Conservation (phyloP, 1,140 invertebrate species). For the Dendroctonus valens region DNA sequence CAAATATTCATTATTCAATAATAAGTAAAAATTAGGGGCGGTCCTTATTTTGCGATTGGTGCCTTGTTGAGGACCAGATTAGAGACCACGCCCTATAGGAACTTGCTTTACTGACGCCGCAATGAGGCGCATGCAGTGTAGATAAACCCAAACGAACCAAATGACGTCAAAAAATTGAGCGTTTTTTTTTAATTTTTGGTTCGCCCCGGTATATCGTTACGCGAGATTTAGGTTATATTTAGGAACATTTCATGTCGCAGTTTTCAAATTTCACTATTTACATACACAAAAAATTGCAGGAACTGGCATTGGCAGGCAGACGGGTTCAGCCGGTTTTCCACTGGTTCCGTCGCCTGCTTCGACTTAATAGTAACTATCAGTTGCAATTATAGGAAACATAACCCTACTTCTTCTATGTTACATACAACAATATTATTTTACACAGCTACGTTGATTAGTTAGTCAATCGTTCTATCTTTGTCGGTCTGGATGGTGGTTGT, state of each 20-base stretch:
- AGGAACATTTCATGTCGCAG: slow-evolving; percentile 48
- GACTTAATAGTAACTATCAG: slow-evolving; percentile 51
- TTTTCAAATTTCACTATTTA: slow-evolving; percentile 32
- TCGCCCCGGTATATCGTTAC: slow-evolving; percentile 4
- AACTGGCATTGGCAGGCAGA: slow-evolving; percentile 36
- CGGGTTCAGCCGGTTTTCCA: not conserved
- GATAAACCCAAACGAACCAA: not conserved
- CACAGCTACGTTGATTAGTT: slow-evolving; percentile 35
- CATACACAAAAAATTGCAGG: slow-evolving; percentile 46
- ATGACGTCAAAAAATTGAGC: not conserved
- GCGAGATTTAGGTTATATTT: slow-evolving; percentile 34
- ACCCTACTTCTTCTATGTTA: slow-evolving; percentile 48
- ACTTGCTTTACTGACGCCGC: slow-evolving; percentile 61
- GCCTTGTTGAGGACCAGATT: slow-evolving; percentile 44
- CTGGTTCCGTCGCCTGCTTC: slow-evolving; percentile 14
- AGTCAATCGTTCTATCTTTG: no score
- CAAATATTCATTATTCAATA: slow-evolving; percentile 30
- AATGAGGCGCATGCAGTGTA: slow-evolving; percentile 15
- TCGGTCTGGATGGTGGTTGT: no score
- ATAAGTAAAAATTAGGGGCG: slow-evolving; percentile 50
- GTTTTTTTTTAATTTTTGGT: slow-evolving; percentile 4
- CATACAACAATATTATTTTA: slow-evolving; percentile 49
- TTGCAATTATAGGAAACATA: slow-evolving; percentile 52
- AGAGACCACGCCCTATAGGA: slow-evolving; percentile 54
- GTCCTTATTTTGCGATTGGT: slow-evolving; percentile 39